These are phyloP conservation scores for Corythornis leucogaster DNA, from an alignment of 2,797 vertebrate species.

Conservation along the genomic window DNA sequence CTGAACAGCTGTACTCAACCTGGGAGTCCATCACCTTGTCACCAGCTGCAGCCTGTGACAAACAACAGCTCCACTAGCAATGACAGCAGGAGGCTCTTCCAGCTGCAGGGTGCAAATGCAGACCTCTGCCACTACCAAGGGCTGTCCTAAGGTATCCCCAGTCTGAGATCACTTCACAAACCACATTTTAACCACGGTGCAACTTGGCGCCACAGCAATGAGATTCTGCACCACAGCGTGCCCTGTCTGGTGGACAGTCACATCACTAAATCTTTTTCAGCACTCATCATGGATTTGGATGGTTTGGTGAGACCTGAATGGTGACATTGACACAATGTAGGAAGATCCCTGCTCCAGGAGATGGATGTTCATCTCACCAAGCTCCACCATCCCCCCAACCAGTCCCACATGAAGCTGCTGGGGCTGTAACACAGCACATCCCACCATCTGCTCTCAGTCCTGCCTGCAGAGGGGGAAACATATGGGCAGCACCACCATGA, in stretches of 20 bases:
- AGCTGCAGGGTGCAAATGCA: not conserved
- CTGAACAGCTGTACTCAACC: not conserved
- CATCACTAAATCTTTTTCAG: not conserved
- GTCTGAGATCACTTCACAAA: not conserved
- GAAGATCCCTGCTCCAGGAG: too few species aligned
- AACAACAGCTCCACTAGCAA: slow-evolving; percentile 30
- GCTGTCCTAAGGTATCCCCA: not conserved
- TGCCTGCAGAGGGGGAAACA: not conserved
- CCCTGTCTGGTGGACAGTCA: not conserved
- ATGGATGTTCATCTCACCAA: not conserved
- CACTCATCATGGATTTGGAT: not conserved
- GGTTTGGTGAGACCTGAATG: too few species aligned
- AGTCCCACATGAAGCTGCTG: accelerated
- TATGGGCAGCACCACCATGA: not conserved
- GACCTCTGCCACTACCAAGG: not conserved
- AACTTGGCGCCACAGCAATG: not conserved
- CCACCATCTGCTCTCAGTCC: not conserved
- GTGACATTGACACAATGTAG: too few species aligned
- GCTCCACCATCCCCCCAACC: not conserved
- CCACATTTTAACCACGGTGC: not conserved
- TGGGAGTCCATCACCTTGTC: not conserved
- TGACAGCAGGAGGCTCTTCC: not conserved
- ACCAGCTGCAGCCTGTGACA: not conserved
- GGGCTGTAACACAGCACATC: not conserved
- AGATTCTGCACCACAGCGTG: not conserved